Conservation (phyloP, 1,140 invertebrate species). For the Amphibalanus amphitrite region DNA sequence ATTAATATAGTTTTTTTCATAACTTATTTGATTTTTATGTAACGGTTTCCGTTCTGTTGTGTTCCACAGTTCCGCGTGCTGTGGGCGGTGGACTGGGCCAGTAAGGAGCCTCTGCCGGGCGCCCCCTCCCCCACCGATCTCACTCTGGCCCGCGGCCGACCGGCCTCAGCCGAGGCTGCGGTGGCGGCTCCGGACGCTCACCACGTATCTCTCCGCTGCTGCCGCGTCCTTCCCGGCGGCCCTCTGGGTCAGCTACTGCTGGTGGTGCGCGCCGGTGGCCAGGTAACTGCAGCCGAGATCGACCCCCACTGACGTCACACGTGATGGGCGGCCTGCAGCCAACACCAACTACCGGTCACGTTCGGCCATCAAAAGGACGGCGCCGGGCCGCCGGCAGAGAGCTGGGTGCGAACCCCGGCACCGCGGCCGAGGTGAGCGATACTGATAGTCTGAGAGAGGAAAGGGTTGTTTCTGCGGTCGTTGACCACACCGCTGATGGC, state of each 20-base stretch:
- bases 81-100: background rate
- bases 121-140: background rate
- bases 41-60: too few species aligned
- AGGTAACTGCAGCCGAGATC: background rate
- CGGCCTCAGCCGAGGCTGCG: background rate
- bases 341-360: background rate
- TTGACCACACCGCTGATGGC: too few species aligned
- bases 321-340: background rate
- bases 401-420: background rate
- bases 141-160: background rate
- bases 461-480: too few species aligned
- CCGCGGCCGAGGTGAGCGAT: background rate
- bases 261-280: background rate
- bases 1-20: too few species aligned
- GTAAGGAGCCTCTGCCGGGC: background rate
- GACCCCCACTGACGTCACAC: background rate
- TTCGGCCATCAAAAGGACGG: background rate
- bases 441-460: too few species aligned
- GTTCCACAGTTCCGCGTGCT: background rate
- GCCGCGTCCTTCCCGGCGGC: background rate
- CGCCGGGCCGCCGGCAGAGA: background rate
- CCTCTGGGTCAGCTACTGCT: background rate
- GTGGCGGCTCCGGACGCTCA: background rate
- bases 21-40: too few species aligned
- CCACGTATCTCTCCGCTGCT: background rate